Evolutionary conservation across 2,113 vertebrate species (phyloP).

Genomic region (Lasiurus borealis): DNA sequence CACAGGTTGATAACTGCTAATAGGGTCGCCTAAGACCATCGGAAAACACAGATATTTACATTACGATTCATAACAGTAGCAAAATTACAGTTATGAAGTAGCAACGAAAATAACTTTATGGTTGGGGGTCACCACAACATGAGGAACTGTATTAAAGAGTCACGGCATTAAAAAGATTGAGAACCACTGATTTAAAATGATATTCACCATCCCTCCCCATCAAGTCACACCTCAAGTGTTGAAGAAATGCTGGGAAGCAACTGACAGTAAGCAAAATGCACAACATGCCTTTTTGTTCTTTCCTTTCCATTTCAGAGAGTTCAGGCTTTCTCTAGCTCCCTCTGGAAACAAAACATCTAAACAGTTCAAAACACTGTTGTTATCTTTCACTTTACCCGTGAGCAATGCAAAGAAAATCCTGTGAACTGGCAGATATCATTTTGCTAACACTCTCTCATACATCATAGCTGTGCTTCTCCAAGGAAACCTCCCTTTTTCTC

Average conservation of each 20-base stretch:
- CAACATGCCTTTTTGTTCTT: constrained; percentile 61
- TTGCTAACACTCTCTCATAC: constrained; percentile 76
- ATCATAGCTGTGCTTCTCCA: constrained; percentile 62
- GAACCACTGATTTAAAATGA: not conserved
- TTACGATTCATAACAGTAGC: too few relatives aligned
- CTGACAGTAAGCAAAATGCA: constrained; percentile 59
- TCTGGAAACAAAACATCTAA: constrained; percentile 80
- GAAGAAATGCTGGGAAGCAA: constrained; percentile 48
- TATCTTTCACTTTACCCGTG: constrained; percentile 83
- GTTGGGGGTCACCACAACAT: too few relatives aligned
- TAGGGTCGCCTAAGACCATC: too few relatives aligned
- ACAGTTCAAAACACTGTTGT: constrained; percentile 76
- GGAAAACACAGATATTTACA: too few relatives aligned
- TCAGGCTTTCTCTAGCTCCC: constrained; percentile 77
- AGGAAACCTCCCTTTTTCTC: constrained; percentile 76
- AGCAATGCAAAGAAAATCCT: constrained; percentile 82
- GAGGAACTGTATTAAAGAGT: too few relatives aligned
- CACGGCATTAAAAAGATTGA: too few relatives aligned
- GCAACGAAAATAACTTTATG: too few relatives aligned
- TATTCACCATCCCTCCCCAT: not conserved
- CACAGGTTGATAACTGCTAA: too few relatives aligned
- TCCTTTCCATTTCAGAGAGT: constrained; percentile 78
- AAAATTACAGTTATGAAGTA: too few relatives aligned
- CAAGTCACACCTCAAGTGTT: constrained; percentile 33
- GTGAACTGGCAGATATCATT: constrained; percentile 81